Base-by-base conservation (phyloP, 1,140 invertebrate species). In the Stegodyphus mimosarum region DNA sequence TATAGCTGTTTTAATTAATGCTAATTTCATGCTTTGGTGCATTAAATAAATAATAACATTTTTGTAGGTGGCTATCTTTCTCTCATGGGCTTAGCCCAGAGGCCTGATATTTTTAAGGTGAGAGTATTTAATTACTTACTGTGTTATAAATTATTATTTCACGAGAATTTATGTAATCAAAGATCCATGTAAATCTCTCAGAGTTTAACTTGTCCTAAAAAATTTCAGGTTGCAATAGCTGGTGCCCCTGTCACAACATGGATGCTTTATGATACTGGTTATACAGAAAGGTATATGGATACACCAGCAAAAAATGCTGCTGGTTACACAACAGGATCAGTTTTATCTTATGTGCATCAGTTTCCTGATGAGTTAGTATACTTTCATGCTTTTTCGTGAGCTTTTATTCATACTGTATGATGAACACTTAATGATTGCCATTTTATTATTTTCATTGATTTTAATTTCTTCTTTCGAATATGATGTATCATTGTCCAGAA, bases 281-380 rank as follows among this genome's bases (percentile, higher is more conserved):
- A 99, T 91, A 99, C 98, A 33, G 97, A 98, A 91, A 92, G 98
- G 63, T 99, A 99, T 91, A 98, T 99, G 97, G 97, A 96, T 89
- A 89, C 96, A 78, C 98, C 98, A 0, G 93, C 95, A 51, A 92
- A 93, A 78, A 97, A 98, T 91, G 92, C 92, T 49, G 91, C 93
- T 51, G 95, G 95, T 33, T 99, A 98, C 88, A 92, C 93, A 72
- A 93, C 93, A 60, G 95, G 95, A 13, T 95, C 94, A 11, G 93
- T 97, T 69, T 91, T 96, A 63, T 94, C 93, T 77, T 94, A 95
- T 88, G 94, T 96, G 7, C 94, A 95, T 87, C 94, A 95, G 89
- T 96, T 98, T 91, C 97, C 97, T 3, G 95, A 98, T 89, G 95
- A 97, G 95, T 95, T 91, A 93, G 94, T 93, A 79, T 67, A 63